Evolutionary conservation across 2,113 vertebrate genomes (phyloP).

Genomic region (Pogona vitticeps): DNA sequence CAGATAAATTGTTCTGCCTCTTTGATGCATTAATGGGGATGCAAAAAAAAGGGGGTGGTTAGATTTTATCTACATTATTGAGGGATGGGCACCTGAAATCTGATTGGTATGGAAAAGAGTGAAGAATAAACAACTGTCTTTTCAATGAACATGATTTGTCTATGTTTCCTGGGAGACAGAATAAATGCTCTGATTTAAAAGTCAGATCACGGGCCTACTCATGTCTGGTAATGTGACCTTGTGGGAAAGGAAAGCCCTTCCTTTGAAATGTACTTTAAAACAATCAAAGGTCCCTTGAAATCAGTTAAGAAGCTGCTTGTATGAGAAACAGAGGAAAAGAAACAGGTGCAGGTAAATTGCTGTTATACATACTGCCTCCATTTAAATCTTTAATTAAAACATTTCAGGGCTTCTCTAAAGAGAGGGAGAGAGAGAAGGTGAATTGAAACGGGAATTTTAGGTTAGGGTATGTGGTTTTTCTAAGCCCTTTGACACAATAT

Average conservation of each 20-base stretch:
- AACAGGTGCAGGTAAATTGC: conserved; percentile 40
- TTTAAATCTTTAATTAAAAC: conserved; percentile 49
- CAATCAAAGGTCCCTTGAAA: neutral
- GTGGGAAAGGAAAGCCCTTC: neutral
- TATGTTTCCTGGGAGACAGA: conserved; percentile 43
- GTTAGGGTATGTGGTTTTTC: conserved; percentile 25
- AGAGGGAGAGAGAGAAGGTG: conserved; percentile 18
- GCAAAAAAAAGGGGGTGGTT: conserved; percentile 47
- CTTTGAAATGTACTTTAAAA: conserved; percentile 41
- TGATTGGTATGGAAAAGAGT: conserved; percentile 10
- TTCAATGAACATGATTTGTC: conserved; percentile 23
- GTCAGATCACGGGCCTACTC: neutral
- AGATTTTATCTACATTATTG: conserved; percentile 42
- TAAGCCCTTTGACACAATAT: neutral
- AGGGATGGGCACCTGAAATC: conserved; percentile 35
- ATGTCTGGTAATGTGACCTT: conserved; percentile 8
- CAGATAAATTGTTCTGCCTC: conserved; percentile 61
- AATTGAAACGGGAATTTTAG: conserved; percentile 19
- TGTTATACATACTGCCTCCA: conserved; percentile 32
- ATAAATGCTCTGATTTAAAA: conserved; percentile 49
- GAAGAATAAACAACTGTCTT: conserved; percentile 40
- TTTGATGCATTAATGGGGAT: conserved; percentile 58
- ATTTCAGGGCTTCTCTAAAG: conserved; percentile 4
- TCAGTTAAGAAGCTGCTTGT: conserved; percentile 28
- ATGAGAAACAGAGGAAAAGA: conserved; percentile 10